Evolutionary conservation across 2,113 vertebrate genomes (phyloP).

Genomic region (Sakesphorus luctuosus): DNA sequence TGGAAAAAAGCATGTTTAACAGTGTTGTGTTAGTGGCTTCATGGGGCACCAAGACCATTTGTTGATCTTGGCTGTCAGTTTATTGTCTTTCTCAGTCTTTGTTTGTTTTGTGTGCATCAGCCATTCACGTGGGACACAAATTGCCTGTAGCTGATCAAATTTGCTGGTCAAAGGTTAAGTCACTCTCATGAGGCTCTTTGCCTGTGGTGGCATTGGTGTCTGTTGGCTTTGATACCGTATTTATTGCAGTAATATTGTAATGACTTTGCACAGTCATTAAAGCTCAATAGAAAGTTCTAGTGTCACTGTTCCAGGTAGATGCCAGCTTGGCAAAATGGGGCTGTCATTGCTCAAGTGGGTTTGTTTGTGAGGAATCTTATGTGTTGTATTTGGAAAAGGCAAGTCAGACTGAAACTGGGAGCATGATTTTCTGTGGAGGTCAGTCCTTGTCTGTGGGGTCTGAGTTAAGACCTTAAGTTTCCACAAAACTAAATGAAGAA

Average conservation of each 20-base stretch:
- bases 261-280: not conserved
- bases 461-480: not conserved
- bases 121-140: constrained; percentile 35
- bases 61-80: constrained; percentile 48
- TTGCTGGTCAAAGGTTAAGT: constrained; percentile 44
- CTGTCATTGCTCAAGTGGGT: not conserved
- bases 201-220: not conserved
- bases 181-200: not conserved
- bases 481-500: not conserved
- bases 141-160: constrained; percentile 4
- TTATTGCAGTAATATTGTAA: not conserved
- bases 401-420: not conserved
- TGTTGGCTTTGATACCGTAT: not conserved
- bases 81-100: constrained; percentile 56
- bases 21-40: not conserved
- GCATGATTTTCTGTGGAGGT: not conserved
- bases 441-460: not conserved
- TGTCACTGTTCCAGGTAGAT: not conserved
- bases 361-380: not conserved
- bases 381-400: not conserved
- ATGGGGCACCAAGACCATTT: not conserved
- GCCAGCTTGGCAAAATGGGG: not conserved
- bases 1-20: not conserved
- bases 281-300: not conserved
- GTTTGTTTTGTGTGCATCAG: constrained; percentile 34